Evolutionary conservation across 2,797 vertebrate species (phyloP), one percentile per base, ranked within the genome.

Genomic region (Macropus fuliginosus): DNA sequence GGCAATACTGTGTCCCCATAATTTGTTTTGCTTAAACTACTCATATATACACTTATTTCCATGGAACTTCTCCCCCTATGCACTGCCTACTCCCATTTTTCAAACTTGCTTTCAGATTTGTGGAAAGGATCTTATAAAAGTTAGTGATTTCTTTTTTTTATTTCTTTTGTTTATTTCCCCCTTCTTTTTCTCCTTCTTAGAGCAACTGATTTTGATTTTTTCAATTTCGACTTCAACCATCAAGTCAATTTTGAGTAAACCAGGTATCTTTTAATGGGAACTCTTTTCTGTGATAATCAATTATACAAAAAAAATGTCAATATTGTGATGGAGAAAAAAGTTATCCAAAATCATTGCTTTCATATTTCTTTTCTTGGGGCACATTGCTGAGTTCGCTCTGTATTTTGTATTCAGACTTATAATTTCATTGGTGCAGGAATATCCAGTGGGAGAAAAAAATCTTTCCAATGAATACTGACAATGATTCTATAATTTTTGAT

Each of bases 211-310:
- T 91, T 11, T 57, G 16, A 21, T 29, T 40, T 34, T 52, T 55
- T 27, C n/a, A 46, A 0, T 59, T 62, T 89, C 27, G 57, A 87
- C 14, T 52, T 81, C 27, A 50, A 56, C n/a, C 29, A 74, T 11
- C 74, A 92, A 11, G 54, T 52, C 50, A 27, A 4, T 24, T 92
- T 34, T 57, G 12, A 91, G 3, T 1, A n/a, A 1, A 28, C 8
- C 57, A 40, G 40, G 89, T 94, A 8, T 14, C 55, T n/a, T 93
- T 52, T 27, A 46, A 94, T 93, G 56, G 54, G 40, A 66, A 11
- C 50, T 90, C 16, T 95, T 93, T 54, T 54, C 55, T 56, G 54
- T 90, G 92, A 95, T 97, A 95, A 52, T 50, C n/a, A 74, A 54
- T 56, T 46, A 28, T 1, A 29, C 91, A 31, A 54, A 46, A 66